These are phyloP conservation scores for Cherax destructor DNA, from an alignment of 1,140 invertebrate genomes.

Conservation along the genomic window DNA sequence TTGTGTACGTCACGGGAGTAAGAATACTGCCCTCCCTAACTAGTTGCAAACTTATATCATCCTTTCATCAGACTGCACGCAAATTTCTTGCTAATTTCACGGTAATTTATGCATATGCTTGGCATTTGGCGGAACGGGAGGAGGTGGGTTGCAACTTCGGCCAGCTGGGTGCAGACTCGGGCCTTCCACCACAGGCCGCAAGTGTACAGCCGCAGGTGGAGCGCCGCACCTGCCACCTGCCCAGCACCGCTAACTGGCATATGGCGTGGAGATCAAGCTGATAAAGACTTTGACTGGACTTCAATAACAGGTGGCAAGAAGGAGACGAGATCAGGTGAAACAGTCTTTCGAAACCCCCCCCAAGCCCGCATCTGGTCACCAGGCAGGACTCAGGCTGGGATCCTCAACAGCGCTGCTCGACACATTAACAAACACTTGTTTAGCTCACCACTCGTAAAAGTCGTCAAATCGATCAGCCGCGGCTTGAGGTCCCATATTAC, in stretches of 20 bases:
- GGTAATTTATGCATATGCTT: conserved; percentile 38
- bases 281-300: background rate
- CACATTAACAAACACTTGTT: conserved; percentile 52
- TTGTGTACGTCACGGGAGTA: background rate
- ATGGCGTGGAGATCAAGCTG: conserved; percentile 28
- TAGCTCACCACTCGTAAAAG: conserved; percentile 42
- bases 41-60: conserved; percentile 15
- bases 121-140: conserved; percentile 3
- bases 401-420: conserved; percentile 11
- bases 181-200: background rate
- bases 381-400: background rate
- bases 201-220: conserved; percentile 3
- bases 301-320: conserved; percentile 9
- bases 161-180: background rate
- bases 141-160: background rate
- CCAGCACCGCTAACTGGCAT: conserved; percentile 19
- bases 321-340: background rate
- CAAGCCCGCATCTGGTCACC: background rate
- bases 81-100: conserved; percentile 36
- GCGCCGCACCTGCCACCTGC: background rate
- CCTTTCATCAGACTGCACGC: conserved; percentile 35
- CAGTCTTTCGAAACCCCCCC: no score
- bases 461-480: conserved; percentile 53
- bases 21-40: background rate
- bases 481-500: conserved; percentile 52